A percentile compares a stretch with the other conserved stretches of the same genome.
Conservation (phyloP, 1,140 invertebrate species). For the Cecropterus lyciades region DNA sequence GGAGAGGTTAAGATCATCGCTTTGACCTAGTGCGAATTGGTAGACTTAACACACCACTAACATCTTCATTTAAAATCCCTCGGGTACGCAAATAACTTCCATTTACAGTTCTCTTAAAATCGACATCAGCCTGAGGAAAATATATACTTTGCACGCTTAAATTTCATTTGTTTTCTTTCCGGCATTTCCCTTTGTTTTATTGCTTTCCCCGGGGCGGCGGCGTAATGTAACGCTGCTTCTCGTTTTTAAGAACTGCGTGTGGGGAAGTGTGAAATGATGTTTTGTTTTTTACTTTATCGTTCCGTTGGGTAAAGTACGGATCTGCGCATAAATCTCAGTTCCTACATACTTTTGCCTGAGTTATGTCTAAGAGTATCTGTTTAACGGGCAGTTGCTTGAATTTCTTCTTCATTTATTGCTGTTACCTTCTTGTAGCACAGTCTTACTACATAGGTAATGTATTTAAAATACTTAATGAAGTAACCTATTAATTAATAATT, state of each 20-base stretch:
- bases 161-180: constrained; percentile 32
- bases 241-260: constrained; percentile 49
- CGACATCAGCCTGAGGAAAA: background rate
- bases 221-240: constrained; percentile 41
- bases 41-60: too few relatives aligned
- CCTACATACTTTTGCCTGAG: constrained; percentile 12
- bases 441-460: too few relatives aligned
- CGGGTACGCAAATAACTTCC: background rate
- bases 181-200: constrained; percentile 41
- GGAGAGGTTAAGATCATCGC: too few relatives aligned
- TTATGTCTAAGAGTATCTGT: constrained; percentile 24
- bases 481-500: too few relatives aligned
- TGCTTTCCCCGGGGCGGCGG: constrained; percentile 42
- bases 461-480: too few relatives aligned
- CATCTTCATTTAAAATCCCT: too few relatives aligned
- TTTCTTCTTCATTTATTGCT: background rate
- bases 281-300: constrained; percentile 53
- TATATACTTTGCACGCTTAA: constrained; percentile 5
- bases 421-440: too few relatives aligned
- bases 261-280: constrained; percentile 51
- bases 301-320: constrained; percentile 44
- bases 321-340: constrained; percentile 31
- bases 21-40: too few relatives aligned
- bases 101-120: background rate
- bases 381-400: background rate